phyloP scores from a whole-genome alignment of 2,113 vertebrate species.

The Gambusia holbrooki region DNA sequence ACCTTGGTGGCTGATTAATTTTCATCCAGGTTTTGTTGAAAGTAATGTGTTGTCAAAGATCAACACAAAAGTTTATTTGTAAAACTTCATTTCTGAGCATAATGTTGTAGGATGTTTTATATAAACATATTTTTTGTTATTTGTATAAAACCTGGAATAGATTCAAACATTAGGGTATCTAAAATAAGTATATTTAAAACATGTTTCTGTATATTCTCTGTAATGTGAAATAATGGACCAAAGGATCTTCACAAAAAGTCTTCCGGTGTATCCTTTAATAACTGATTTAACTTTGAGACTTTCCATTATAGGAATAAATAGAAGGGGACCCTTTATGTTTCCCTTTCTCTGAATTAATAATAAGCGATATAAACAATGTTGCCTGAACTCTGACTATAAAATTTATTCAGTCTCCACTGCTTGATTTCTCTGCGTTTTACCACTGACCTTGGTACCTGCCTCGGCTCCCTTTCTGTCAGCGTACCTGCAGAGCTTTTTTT shows the following conservation, averaged over 20 bases:
- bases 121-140: too few species aligned
- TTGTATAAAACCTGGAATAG: too few species aligned
- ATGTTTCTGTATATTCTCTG: too few species aligned
- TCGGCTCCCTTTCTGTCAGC: slow-evolving; percentile 51
- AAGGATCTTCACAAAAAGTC: neutral
- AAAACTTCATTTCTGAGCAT: too few species aligned
- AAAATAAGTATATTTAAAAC: too few species aligned
- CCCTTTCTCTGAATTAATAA: neutral
- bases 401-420: slow-evolving; percentile 6
- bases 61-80: too few species aligned
- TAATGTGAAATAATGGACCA: too few species aligned
- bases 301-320: neutral
- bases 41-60: too few species aligned
- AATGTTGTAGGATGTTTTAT: too few species aligned
- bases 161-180: too few species aligned
- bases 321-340: neutral
- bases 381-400: slow-evolving; percentile 24
- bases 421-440: slow-evolving; percentile 30
- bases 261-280: neutral
- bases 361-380: neutral
- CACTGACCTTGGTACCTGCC: slow-evolving; percentile 66
- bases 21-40: too few species aligned
- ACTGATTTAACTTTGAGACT: neutral
- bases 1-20: too few species aligned
- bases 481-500: slow-evolving; percentile 45